phyloP scores from a whole-genome alignment of 2,888 invertebrate species.

The Lamproptera curius region DNA sequence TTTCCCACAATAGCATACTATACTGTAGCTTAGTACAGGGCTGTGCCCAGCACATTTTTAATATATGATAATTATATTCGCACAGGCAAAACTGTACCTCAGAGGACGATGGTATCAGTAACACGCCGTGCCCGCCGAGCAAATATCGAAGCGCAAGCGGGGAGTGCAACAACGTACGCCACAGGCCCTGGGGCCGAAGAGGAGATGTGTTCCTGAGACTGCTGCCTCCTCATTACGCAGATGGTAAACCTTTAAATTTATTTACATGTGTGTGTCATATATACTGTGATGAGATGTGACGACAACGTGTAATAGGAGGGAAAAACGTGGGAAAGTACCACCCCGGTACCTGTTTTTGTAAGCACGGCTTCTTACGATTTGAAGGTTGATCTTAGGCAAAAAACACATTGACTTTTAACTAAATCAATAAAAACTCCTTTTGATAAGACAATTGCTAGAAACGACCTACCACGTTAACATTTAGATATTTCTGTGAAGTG shows the following conservation, averaged over 20 bases:
- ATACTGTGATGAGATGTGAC: not conserved
- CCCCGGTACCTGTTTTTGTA: not conserved
- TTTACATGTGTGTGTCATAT: not conserved
- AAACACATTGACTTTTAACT: not conserved
- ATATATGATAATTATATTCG: no score
- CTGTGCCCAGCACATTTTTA: no score
- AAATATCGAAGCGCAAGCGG: slow-evolving; percentile 90
- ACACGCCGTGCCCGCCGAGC: slow-evolving; percentile 86
- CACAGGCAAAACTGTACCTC: slow-evolving; percentile 60
- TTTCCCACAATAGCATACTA: no score
- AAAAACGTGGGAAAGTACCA: not conserved
- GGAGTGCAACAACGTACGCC: slow-evolving; percentile 92
- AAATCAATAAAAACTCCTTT: not conserved
- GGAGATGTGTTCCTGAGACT: slow-evolving; percentile 87
- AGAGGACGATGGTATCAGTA: slow-evolving; percentile 60
- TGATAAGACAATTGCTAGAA: no score
- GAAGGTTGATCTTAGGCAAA: no score
- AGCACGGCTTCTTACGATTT: no score
- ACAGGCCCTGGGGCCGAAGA: slow-evolving; percentile 89
- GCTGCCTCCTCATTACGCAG: slow-evolving; percentile 84
- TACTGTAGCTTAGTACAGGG: no score
- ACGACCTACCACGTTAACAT: no score
- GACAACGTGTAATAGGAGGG: not conserved
- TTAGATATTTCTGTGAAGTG: no score
- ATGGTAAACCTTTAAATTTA: slow-evolving; percentile 72